A percentile compares a stretch with the other conserved stretches of the same genome.
Evolutionary conservation across 2,113 vertebrate species (phyloP).

Genomic region (Dicrurus megarhynchus): DNA sequence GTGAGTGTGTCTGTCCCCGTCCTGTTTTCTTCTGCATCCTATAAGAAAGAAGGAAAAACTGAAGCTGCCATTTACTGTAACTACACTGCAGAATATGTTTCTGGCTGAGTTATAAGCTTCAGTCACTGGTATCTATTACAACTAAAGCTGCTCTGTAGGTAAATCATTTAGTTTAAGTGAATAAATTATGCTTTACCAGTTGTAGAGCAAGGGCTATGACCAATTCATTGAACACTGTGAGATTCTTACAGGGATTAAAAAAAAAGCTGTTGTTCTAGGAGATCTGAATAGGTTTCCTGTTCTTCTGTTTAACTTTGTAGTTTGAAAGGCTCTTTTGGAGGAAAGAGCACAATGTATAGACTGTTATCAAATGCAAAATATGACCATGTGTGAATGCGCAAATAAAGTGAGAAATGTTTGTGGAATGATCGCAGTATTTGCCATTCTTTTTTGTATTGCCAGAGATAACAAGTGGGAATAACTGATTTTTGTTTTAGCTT

Average conservation of each 20-base stretch:
- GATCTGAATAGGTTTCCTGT: conserved; percentile 21
- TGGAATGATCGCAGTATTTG: conserved; percentile 1
- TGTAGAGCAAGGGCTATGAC: background rate
- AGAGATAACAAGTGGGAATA: conserved; percentile 40
- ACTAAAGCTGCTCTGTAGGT: background rate
- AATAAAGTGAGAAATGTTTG: conserved; percentile 51
- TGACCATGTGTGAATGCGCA: background rate
- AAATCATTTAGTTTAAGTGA: background rate
- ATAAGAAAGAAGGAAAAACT: background rate
- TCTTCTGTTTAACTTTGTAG: background rate
- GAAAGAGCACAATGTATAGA: background rate
- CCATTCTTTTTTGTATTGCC: conserved; percentile 42
- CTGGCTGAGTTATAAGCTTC: background rate
- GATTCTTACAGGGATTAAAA: background rate
- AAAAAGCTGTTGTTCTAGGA: background rate
- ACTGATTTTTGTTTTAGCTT: conserved; percentile 1
- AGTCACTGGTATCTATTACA: background rate
- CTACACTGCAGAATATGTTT: background rate
- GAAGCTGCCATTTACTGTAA: background rate
- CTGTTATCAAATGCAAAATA: conserved; percentile 50
- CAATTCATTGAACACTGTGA: background rate
- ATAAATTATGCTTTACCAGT: background rate
- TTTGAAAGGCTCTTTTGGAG: background rate
- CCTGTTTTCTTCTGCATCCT: background rate
- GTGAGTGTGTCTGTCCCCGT: background rate